phyloP scores from a whole-genome alignment of 2,797 vertebrate genomes.

The Sebastes alutus region DNA sequence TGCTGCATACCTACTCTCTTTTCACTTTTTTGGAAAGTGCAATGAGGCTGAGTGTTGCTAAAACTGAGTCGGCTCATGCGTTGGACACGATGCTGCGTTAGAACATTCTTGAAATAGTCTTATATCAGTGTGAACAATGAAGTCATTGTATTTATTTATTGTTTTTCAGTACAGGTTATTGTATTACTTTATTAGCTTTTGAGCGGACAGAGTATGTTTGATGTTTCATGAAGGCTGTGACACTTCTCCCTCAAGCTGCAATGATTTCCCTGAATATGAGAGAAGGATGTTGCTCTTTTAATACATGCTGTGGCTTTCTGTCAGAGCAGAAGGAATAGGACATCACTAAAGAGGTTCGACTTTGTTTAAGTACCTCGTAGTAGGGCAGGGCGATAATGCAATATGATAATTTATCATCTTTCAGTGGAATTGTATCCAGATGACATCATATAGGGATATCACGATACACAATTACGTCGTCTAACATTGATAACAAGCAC shows the following conservation, averaged over 20 bases:
- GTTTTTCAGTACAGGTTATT: background rate
- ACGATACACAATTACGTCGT: background rate
- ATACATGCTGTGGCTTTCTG: background rate
- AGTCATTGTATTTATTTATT: background rate
- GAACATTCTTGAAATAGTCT: background rate
- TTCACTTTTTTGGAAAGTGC: background rate
- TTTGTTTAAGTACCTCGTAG: background rate
- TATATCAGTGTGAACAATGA: background rate
- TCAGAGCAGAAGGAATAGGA: background rate
- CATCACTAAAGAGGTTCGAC: background rate
- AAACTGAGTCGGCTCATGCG: background rate
- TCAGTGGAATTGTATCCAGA: background rate
- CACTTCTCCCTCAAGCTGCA: background rate
- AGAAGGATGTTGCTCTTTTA: slow-evolving; percentile 10
- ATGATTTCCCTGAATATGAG: background rate
- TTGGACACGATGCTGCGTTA: background rate
- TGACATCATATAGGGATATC: background rate
- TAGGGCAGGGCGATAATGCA: background rate
- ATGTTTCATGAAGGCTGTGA: background rate
- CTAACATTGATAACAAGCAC: background rate
- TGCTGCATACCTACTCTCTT: slow-evolving; percentile 5
- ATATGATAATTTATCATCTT: background rate
- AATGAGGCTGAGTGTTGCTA: background rate
- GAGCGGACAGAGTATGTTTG: background rate
- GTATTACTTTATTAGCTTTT: background rate